Evolutionary conservation across 2,888 invertebrate genomes (phyloP), one percentile per base, ranked within the genome.

Genomic region (Chloroclysta siterata): DNA sequence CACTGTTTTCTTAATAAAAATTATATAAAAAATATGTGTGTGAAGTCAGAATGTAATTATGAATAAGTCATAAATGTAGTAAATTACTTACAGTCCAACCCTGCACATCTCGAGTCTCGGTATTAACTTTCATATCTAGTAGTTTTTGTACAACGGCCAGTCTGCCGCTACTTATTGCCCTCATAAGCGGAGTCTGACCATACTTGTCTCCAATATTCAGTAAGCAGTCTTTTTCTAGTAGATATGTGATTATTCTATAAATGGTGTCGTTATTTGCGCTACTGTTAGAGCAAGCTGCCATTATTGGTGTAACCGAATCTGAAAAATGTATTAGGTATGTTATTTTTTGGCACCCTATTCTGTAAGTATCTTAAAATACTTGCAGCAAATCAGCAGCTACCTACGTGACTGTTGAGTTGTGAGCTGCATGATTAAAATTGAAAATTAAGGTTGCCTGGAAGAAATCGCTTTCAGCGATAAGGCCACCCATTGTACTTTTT

Each of bases 271-370:
- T 82, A 65, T 81, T 85, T n/a, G 85, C 86, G 66, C 93, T 94
- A 72, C 85, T 90, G 73, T 94, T 95, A n/a, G 94, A 90, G 74
- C 95, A 95, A 33, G 94, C 92, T 66, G 94, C 93, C 95, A 95
- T 95, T 56, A 95, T 80, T 28, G 94, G 93, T 44, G 95, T 95
- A 57, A 91, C 90, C n/a, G 94, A 94, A 84, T 95, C 95, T 95
- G 83, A 44, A 89, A 84, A 33, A 33, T 22, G 22, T 22, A 2
- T 22, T 22, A 22, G 22, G 1, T 2, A 22, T 22, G 22, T 22
- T 22, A 22, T 3, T 22, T 22, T 22, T 22, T 22, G 3, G 22
- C 22, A 22, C 22, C 22, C 22, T 3, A 22, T 22, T 22, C 22
- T 22, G 3, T 22, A 22, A 22, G 2, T 22, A 22, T 22, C 1